Evolutionary conservation across 2,888 invertebrate genomes (phyloP).

Genomic region (Barypeithes pellucidus): DNA sequence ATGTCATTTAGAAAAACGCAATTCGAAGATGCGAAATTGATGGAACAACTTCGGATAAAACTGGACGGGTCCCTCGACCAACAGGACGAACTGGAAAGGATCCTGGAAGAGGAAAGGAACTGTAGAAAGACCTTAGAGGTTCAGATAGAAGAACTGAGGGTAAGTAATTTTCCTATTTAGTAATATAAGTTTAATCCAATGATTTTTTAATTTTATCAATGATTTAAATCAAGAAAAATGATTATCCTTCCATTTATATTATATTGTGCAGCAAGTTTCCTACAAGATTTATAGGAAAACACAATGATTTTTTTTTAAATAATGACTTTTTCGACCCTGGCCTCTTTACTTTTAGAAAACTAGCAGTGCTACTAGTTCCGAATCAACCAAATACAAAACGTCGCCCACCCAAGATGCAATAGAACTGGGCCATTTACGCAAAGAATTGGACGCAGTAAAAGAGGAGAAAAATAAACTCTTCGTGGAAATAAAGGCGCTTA

Average conservation of each 20-base stretch:
- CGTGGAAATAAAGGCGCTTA: slow-evolving; percentile 59
- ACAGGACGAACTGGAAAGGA: slow-evolving; percentile 77
- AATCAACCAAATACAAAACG: slow-evolving; percentile 66
- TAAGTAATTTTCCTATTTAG: slow-evolving; percentile 32
- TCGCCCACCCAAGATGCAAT: slow-evolving; percentile 60
- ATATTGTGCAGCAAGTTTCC: no score
- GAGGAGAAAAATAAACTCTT: slow-evolving; percentile 59
- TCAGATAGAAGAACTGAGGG: slow-evolving; percentile 62
- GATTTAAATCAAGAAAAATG: no score
- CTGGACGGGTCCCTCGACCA: slow-evolving; percentile 78
- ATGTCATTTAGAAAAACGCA: slow-evolving; percentile 74
- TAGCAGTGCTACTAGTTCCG: slow-evolving; percentile 51
- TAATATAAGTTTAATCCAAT: no score
- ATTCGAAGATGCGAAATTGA: slow-evolving; percentile 79
- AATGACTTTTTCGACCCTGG: no score
- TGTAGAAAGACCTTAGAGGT: slow-evolving; percentile 67
- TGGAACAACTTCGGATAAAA: slow-evolving; percentile 77
- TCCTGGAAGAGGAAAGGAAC: slow-evolving; percentile 74
- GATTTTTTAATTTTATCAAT: no score
- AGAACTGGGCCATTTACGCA: slow-evolving; percentile 59
- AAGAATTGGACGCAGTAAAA: slow-evolving; percentile 57
- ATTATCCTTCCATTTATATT: no score
- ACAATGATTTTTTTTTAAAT: no score
- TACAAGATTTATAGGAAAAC: no score
- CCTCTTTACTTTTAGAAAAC: slow-evolving; percentile 45